Evolutionary conservation across 1,140 invertebrate species (phyloP).

Genomic region (Cheumatopsyche charites): DNA sequence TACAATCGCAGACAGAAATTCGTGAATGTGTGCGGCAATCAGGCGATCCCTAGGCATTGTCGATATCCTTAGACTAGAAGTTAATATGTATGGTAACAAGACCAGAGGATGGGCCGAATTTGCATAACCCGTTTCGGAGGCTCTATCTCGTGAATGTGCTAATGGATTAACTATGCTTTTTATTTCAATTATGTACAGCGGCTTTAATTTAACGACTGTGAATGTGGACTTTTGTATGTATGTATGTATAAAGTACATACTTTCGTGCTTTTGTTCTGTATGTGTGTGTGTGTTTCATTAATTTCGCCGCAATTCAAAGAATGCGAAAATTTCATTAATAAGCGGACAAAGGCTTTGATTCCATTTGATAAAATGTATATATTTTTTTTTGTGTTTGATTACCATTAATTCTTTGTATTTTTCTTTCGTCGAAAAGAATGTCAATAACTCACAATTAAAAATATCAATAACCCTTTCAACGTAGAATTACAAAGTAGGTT

Average conservation of each 20-base stretch:
- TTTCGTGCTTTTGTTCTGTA: background rate
- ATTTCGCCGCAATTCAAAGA: conserved; percentile 14
- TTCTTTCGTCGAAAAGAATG: conserved; percentile 13
- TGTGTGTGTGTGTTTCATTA: background rate
- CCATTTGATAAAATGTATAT: background rate
- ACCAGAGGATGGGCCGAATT: conserved; percentile 34
- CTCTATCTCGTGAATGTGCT: conserved; percentile 33
- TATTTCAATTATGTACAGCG: conserved; percentile 29
- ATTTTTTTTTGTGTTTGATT: conserved; percentile 2
- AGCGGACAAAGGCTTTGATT: conserved; percentile 14
- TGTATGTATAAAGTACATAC: background rate
- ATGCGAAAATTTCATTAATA: conserved; percentile 20
- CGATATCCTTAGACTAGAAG: conserved; percentile 34
- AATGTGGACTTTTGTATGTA: conserved; percentile 5
- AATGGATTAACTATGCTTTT: conserved; percentile 37
- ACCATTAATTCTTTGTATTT: conserved; percentile 22
- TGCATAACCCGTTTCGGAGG: conserved; percentile 41
- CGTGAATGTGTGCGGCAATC: conserved; percentile 12
- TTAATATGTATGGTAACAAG: conserved; percentile 42
- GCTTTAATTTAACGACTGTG: conserved; percentile 25
- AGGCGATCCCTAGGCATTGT: conserved; percentile 26
- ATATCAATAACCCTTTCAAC: conserved; percentile 19
- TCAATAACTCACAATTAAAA: conserved; percentile 22
- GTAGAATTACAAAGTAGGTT: conserved; percentile 12
- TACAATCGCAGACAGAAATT: no score